A percentile compares a stretch with the other conserved stretches of the same genome.
Conservation (phyloP, 1,140 invertebrate species). For the Zaprionus gabonicus region DNA sequence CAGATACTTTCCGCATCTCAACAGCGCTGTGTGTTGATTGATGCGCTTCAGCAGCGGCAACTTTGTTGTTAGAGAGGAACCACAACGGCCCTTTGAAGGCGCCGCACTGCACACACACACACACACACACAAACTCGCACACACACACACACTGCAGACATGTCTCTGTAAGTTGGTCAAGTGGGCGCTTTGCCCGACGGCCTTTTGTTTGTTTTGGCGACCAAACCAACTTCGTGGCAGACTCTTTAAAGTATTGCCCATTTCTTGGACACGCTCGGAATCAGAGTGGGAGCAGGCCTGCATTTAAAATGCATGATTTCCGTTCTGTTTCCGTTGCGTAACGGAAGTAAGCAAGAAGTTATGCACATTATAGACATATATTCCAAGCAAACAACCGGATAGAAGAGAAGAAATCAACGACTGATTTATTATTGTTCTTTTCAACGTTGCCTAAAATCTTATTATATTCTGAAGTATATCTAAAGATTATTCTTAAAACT, state of each 20-base stretch:
- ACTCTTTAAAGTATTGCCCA: background rate
- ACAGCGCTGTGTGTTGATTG: slow-evolving; percentile 56
- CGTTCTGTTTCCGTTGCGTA: background rate
- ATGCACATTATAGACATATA: background rate
- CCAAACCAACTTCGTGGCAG: slow-evolving; percentile 3
- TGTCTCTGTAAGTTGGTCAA: slow-evolving; percentile 68
- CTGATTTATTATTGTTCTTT: background rate
- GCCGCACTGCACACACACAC: slow-evolving; percentile 35
- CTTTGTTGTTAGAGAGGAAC: slow-evolving; percentile 43
- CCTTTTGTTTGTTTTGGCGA: slow-evolving; percentile 68
- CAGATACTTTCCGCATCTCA: slow-evolving; percentile 15
- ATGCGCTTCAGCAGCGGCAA: slow-evolving; percentile 68
- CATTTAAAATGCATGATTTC: slow-evolving; percentile 18
- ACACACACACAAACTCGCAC: background rate
- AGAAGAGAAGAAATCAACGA: background rate
- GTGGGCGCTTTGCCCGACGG: slow-evolving; percentile 55
- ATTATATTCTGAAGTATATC: background rate
- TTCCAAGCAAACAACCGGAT: background rate
- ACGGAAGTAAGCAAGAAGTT: slow-evolving; percentile 8
- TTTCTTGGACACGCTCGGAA: slow-evolving; percentile 1
- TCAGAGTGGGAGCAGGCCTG: background rate
- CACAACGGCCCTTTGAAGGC: slow-evolving; percentile 66
- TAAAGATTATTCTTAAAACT: background rate
- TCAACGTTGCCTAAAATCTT: background rate
- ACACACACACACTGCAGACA: slow-evolving; percentile 43